A percentile compares a stretch with the other conserved stretches of the same genome.
phyloP scores from a whole-genome alignment of 2,888 invertebrate species.

The Lochmaea crataegi region DNA sequence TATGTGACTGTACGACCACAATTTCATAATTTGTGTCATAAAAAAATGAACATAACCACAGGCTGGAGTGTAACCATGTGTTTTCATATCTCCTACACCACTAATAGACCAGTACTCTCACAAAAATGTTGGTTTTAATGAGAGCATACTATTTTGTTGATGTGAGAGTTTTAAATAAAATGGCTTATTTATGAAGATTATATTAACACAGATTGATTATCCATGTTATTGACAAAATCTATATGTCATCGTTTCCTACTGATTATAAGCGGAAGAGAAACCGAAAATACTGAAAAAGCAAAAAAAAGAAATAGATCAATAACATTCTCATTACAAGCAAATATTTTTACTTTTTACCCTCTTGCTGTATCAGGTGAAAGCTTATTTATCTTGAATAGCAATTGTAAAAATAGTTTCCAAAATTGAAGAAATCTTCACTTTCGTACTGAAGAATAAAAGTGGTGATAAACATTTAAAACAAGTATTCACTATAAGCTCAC shows the following conservation, averaged over 20 bases:
- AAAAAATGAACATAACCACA: constrained; percentile 35
- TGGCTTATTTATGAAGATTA: background rate
- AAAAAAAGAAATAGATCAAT: too few species aligned
- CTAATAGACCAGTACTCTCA: constrained; percentile 23
- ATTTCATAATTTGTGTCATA: constrained; percentile 24
- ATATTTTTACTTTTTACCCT: too few species aligned
- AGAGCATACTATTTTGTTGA: background rate
- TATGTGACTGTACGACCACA: constrained; percentile 20
- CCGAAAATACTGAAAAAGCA: too few species aligned
- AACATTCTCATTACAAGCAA: too few species aligned
- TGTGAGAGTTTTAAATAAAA: background rate
- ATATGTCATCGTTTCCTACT: background rate
- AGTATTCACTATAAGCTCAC: background rate
- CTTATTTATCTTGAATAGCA: too few species aligned
- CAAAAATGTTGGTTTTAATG: background rate
- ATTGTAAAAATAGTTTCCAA: too few species aligned
- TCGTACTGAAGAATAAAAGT: background rate
- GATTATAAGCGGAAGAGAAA: too few species aligned
- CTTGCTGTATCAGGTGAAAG: too few species aligned
- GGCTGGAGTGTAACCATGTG: constrained; percentile 37
- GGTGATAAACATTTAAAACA: background rate
- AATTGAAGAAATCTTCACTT: too few species aligned
- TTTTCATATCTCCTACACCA: constrained; percentile 38
- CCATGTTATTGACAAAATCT: background rate
- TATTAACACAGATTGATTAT: background rate